Percentiles rank a stretch among this genome's conserved stretches.
Evolutionary conservation across 2,888 invertebrate species (phyloP).

Genomic region (Charanyca ferruginea): DNA sequence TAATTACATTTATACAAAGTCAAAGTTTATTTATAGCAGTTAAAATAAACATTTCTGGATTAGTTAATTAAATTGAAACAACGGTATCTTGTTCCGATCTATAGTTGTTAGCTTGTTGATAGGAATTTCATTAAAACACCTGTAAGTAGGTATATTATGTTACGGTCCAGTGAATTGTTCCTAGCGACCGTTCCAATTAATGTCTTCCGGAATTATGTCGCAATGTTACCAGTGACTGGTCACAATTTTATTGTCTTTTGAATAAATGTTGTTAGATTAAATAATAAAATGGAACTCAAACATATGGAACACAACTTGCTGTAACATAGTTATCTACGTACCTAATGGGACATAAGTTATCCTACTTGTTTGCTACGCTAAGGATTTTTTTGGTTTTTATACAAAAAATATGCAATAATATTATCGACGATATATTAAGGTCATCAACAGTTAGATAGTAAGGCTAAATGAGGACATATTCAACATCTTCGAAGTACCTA

Average conservation of each 20-base stretch:
- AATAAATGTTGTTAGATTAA: neutral
- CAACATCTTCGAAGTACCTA: too few species aligned
- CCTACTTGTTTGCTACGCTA: too few species aligned
- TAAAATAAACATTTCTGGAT: slow-evolving; percentile 8
- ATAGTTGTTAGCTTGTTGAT: slow-evolving; percentile 15
- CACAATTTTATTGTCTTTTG: neutral
- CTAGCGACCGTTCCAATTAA: slow-evolving; percentile 13
- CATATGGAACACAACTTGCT: too few species aligned
- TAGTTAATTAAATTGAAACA: slow-evolving; percentile 29
- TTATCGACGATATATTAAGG: too few species aligned
- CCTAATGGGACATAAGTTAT: too few species aligned
- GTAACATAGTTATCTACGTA: too few species aligned
- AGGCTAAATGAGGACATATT: too few species aligned
- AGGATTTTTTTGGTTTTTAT: too few species aligned
- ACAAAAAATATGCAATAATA: too few species aligned
- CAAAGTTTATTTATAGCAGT: too few species aligned
- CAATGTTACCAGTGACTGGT: neutral
- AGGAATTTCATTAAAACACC: slow-evolving; percentile 50
- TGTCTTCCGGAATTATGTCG: slow-evolving; percentile 23
- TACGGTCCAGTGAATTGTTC: slow-evolving; percentile 35
- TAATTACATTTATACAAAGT: neutral
- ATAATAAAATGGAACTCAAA: neutral
- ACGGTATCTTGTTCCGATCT: slow-evolving; percentile 17
- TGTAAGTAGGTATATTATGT: slow-evolving; percentile 15
- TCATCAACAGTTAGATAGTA: too few species aligned